Percentiles rank a stretch among this genome's conserved stretches.
Conservation (phyloP, 2,113 vertebrate species). For the Blennius ocellaris region DNA sequence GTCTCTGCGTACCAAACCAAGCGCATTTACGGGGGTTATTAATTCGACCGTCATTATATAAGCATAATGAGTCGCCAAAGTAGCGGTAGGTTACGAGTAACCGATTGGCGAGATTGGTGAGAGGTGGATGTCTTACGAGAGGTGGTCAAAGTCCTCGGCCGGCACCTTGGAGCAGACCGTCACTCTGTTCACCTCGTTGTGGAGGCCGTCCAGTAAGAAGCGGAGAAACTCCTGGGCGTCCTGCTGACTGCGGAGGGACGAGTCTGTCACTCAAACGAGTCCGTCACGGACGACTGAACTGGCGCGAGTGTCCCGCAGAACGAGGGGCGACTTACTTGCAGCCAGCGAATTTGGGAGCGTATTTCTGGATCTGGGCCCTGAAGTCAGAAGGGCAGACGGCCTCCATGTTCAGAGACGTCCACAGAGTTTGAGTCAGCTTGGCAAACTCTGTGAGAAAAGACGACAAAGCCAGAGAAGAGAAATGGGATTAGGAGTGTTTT, state of each 20-base stretch:
- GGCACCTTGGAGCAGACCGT: conserved; percentile 80
- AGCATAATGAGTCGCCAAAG: not conserved
- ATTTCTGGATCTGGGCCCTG: conserved; percentile 95
- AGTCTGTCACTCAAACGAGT: not conserved
- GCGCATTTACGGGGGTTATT: too few species aligned
- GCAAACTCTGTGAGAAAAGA: conserved; percentile 88
- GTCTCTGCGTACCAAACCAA: conserved; percentile 82
- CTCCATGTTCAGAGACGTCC: conserved; percentile 90
- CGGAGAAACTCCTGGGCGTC: conserved; percentile 97
- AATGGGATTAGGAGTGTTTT: too few species aligned
- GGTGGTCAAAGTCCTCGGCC: conserved; percentile 88
- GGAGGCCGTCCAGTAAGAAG: conserved; percentile 93
- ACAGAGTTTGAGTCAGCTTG: conserved; percentile 92
- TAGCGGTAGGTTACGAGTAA: conserved; percentile 24
- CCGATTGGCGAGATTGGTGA: conserved; percentile 20
- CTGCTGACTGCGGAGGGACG: conserved; percentile 87
- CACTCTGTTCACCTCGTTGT: conserved; percentile 93
- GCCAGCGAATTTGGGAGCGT: conserved; percentile 92
- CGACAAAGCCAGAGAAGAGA: not conserved
- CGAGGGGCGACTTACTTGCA: conserved; percentile 88
- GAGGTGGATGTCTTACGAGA: conserved; percentile 85
- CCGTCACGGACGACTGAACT: too few species aligned
- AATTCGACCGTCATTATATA: too few species aligned
- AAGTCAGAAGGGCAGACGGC: conserved; percentile 94
- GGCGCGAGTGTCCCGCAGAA: too few species aligned